A percentile compares a stretch with the other conserved stretches of the same genome.
Conservation (phyloP, 64 coral and sea anemone genomes). For the Trachythela sp. region DNA sequence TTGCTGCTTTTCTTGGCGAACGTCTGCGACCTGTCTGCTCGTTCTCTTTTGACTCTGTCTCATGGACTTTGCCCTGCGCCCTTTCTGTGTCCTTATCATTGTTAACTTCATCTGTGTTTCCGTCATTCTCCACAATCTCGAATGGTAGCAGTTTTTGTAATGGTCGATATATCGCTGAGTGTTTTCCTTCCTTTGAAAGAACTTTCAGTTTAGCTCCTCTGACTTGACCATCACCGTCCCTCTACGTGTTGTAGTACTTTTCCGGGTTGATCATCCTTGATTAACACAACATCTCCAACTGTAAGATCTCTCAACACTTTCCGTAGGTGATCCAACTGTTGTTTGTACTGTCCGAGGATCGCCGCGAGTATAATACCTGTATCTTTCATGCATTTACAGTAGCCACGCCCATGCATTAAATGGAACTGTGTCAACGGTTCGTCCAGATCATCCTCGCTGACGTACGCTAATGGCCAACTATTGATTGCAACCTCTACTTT, state of each 20-base stretch:
- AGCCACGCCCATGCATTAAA: neutral
- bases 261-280: neutral
- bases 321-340: neutral
- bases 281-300: neutral
- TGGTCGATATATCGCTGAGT: neutral
- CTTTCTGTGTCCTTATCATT: neutral
- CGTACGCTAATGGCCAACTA: neutral
- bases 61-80: neutral
- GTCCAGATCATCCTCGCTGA: too few species aligned
- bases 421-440: conserved; percentile 2
- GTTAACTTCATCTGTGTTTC: neutral
- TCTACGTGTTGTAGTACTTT: neutral
- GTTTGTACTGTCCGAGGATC: neutral
- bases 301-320: neutral
- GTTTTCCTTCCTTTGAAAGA: neutral
- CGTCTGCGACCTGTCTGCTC: neutral
- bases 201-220: neutral
- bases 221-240: neutral
- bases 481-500: neutral
- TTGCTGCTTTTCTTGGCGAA: neutral
- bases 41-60: neutral
- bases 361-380: neutral
- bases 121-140: neutral
- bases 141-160: neutral
- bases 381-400: neutral